A percentile compares a stretch with the other conserved stretches of the same genome.
phyloP scores from a whole-genome alignment of 2,797 vertebrate genomes.

The Anguilla megastoma region DNA sequence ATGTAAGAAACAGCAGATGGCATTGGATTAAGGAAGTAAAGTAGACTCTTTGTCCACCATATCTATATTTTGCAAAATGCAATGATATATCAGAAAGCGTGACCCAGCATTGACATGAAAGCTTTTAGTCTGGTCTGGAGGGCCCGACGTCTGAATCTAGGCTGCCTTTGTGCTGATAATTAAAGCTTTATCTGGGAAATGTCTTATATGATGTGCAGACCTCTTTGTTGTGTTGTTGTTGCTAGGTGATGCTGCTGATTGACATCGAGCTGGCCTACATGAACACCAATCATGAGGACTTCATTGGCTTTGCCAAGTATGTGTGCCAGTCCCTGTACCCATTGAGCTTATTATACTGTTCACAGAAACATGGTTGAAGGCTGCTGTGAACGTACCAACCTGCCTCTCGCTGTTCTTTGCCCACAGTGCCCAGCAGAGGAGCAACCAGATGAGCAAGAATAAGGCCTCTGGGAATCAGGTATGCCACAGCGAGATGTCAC shows the following conservation, averaged over 20 bases:
- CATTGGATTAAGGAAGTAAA: too few relatives aligned
- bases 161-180: neutral
- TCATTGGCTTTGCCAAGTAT: slow-evolving; percentile 97
- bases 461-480: slow-evolving; percentile 92
- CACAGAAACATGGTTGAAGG: neutral
- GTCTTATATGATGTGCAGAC: neutral
- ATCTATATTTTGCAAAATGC: too few relatives aligned
- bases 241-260: slow-evolving; percentile 91
- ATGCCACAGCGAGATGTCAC: slow-evolving; percentile 42
- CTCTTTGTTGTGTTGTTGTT: slow-evolving; percentile 19
- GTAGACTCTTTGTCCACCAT: too few relatives aligned
- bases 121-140: neutral
- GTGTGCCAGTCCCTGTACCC: neutral
- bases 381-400: neutral
- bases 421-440: slow-evolving; percentile 80
- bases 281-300: slow-evolving; percentile 97
- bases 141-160: neutral
- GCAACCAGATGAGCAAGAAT: slow-evolving; percentile 91
- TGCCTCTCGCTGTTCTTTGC: neutral
- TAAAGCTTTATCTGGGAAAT: neutral
- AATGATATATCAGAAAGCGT: neutral
- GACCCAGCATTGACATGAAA: neutral
- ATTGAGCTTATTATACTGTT: neutral
- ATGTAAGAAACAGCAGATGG: too few relatives aligned
- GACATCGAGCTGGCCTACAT: slow-evolving; percentile 93